Base-by-base conservation (phyloP, 2,888 invertebrate genomes). In the Minunthozetes semirufus region DNA sequence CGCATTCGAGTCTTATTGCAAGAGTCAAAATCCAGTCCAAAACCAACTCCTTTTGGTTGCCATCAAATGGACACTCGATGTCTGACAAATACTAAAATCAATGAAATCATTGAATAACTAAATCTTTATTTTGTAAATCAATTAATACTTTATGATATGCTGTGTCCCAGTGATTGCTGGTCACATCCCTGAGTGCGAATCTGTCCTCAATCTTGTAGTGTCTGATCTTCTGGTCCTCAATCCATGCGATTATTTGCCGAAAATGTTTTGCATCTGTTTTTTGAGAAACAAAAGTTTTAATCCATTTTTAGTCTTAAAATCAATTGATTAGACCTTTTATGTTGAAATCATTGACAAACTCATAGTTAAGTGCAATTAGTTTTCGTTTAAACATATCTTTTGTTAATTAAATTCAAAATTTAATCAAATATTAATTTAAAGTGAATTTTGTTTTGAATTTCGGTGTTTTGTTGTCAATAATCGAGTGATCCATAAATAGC, bases 191-290 rank as follows among this genome's bases (percentile, higher is more conserved):
- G n/a, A 97, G 83, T 0, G 85, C 86, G 78, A 87, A 88, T 15
- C 93, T 86, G 78, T 92, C 91, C 81, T 93, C 91, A 75, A 92
- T 90, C 81, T 89, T 89, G 79, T 93, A 93, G 79, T 90, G 89
- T 15, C 94, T 88, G 78, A 97, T 93, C 84, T 93, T 93, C 82
- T 94, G 93, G 81, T 94, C 92, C 84, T 97, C 97, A 74, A 97
- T 82, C 97, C 96, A 97, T 0, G 91, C 84, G 27, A 95, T 87
- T 29, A 93, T 85, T 81, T 89, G 90, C 72, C 91, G 88, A 81
- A 92, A 90, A 80, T 90, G 88, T 77, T 87, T 87, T 79, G 89
- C 88, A 85, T 94, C 95, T 95, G 82, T 3, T n/a, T 25, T 59
- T 13, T 42, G 22, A 38, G 25, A 72, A 25, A 29, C n/a, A 48